Evolutionary conservation across 2,797 vertebrate species (phyloP).

Genomic region (Coregonus ussuriensis): DNA sequence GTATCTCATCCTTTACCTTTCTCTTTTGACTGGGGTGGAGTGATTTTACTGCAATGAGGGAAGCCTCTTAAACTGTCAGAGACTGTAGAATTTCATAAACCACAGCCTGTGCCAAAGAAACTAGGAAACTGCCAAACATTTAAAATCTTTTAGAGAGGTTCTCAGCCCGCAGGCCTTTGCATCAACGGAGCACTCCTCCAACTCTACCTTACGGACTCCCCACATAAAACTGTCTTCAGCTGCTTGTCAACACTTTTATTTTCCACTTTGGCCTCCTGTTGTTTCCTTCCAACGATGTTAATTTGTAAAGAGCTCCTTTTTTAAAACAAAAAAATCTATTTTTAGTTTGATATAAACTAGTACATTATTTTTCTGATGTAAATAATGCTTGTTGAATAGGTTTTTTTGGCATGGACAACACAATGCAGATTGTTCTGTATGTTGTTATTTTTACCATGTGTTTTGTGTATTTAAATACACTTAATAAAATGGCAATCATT

Average conservation of each 20-base stretch:
- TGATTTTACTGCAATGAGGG: constrained; percentile 59
- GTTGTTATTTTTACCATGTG: constrained; percentile 69
- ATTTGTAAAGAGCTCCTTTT: constrained; percentile 58
- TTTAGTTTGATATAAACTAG: constrained; percentile 68
- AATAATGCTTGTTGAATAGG: constrained; percentile 66
- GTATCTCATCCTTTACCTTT: constrained; percentile 45
- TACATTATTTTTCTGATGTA: constrained; percentile 78
- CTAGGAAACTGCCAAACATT: constrained; percentile 62
- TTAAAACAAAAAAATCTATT: constrained; percentile 56
- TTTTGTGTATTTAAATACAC: constrained; percentile 77
- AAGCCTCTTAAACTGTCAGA: constrained; percentile 71
- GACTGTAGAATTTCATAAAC: constrained; percentile 68
- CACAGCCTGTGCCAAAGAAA: constrained; percentile 60
- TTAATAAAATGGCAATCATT: constrained; percentile 69
- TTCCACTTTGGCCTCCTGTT: constrained; percentile 17
- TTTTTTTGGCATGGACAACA: constrained; percentile 30
- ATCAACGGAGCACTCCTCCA: constrained; percentile 48
- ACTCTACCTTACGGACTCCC: constrained; percentile 46
- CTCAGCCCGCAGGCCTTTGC: constrained; percentile 59
- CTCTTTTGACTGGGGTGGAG: constrained; percentile 47
- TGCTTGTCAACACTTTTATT: constrained; percentile 48
- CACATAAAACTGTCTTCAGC: constrained; percentile 48
- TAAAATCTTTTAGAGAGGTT: constrained; percentile 54
- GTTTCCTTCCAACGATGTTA: constrained; percentile 47
- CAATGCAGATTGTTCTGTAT: constrained; percentile 57